Conservation (phyloP, 1,140 invertebrate genomes). For the Meloidogyne chitwoodi region DNA sequence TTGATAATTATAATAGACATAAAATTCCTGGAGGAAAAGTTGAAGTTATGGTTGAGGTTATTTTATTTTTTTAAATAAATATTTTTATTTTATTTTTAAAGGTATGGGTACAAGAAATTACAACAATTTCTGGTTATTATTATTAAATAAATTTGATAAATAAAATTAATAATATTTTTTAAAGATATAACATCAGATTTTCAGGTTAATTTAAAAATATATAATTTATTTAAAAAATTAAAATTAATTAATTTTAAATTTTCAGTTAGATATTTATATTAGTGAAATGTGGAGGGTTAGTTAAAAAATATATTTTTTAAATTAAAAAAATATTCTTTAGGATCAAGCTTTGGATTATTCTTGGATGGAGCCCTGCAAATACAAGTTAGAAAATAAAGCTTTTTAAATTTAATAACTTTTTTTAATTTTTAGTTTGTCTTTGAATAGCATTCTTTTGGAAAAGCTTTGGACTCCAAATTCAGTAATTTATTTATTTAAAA, state of each 20-base stretch:
- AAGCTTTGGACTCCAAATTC: constrained; percentile 50
- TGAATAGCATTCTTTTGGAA: constrained; percentile 57
- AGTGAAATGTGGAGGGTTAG: constrained; percentile 50
- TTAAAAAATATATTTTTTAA: neutral
- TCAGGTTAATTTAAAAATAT: constrained; percentile 29
- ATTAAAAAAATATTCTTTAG: neutral
- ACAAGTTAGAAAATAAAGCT: constrained; percentile 31
- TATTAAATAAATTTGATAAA: neutral
- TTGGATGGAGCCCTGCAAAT: constrained; percentile 56
- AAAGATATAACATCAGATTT: constrained; percentile 57
- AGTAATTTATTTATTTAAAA: neutral
- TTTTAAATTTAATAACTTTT: neutral
- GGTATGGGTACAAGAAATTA: constrained; percentile 60
- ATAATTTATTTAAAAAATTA: neutral
- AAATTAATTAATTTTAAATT: neutral
- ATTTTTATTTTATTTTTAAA: constrained; percentile 30
- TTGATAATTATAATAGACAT: constrained; percentile 54
- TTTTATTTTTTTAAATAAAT: neutral
- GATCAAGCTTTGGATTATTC: constrained; percentile 38
- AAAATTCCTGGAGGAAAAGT: constrained; percentile 58
- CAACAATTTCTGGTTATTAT: constrained; percentile 44
- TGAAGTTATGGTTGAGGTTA: constrained; percentile 39
- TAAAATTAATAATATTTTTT: neutral
- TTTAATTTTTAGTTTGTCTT: constrained; percentile 35
- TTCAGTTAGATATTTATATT: constrained; percentile 59